Evolutionary conservation across 2,113 vertebrate genomes (phyloP), one percentile per base, ranked within the genome.

Genomic region (Laticauda laticaudata): DNA sequence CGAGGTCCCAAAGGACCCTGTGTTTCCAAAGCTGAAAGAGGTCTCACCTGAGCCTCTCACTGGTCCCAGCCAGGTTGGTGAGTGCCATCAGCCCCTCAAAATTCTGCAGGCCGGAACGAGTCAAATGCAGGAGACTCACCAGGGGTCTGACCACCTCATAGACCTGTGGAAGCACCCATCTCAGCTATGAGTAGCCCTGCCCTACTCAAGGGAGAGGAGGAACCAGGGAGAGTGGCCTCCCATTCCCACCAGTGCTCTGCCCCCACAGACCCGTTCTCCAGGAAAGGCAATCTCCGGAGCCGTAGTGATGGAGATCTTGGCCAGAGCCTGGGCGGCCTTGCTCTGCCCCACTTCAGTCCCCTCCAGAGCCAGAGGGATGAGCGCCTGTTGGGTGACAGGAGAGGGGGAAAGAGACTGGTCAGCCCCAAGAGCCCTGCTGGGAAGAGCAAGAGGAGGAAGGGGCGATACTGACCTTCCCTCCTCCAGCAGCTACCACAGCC

Each of bases 61-160:
- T 99, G 97, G 99, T 98, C 94, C 99, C 99, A 0, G 99, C 99
- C 96, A 99, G 96, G 95, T 99, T 99, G 45, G 99, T 99, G 4
- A 99, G 97, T 0, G 99, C 99, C 99, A 99, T 99, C 93, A 99
- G 98, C 0, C 99, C 98, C 96, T 99, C 99, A 0, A 99, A 99
- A 97, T 99, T 99, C 98, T 99, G 99, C 94, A 99, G 97, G 87
- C 98, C 97, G 0, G 98, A 98, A 96, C 98, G 98, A 92, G 98
- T 98, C 69, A 99, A 97, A 90, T 98, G 98, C 94, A 99, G 95
- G 5, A 97, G 97, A 95, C 98, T 98, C 89, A 99, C 97, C 0
- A 99, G 97, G 5, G 99, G 99, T 81, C 99, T 98, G 26, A 99
- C 98, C 93, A 99, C 98, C 97, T 99, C 99, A 0, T 99, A 99